Base-by-base conservation (phyloP, 2,113 vertebrate genomes). In the Argyrosomus japonicus region DNA sequence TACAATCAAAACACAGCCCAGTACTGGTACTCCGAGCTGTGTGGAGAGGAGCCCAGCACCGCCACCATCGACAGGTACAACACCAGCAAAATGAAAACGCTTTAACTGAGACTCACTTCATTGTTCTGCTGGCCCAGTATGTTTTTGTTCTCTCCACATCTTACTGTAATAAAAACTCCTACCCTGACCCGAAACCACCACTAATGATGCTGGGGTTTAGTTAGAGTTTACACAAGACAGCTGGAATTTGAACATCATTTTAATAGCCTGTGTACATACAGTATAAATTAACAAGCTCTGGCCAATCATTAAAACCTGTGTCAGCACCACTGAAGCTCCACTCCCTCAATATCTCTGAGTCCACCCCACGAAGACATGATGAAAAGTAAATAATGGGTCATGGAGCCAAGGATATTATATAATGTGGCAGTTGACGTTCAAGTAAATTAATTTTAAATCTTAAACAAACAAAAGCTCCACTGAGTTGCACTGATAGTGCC, bases 1-100 rank as follows among this genome's bases (percentile, higher is more conserved):
- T 99, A 99, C 91, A 98, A 98, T 89, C 98, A 98, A 94, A 99
- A 99, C 93, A 99, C 98, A 0, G 98, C 98, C 81, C 97, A 96
- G 92, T 99, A 99, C 91, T 97, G 83, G 93, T 98, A 97, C 18
- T 96, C 97, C 0, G 97, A 98, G 43, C 83, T 99, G 67, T 98
- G 97, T 82, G 92, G 96, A 2, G 97, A 96, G 88, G 97, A 99
- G 58, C 97, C 97, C 67, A 95, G 93, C 84, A 93, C 94, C 0
- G 80, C 82, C 10, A 94, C 90, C 0, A 72, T 93, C 2, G 86
- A 94, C 92, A 95, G 95, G 95, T 96, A 93, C 7, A 14, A 5
- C 3, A 15, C 48, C 23, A 40, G 0, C 14, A 14, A 14, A 14
- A 47, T 14, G 45, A 4, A 11, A 13, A 47, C 45, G 2, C 13